Evolutionary conservation across 2,113 vertebrate genomes (phyloP).

Genomic region (Neolamprologus cancellatus): DNA sequence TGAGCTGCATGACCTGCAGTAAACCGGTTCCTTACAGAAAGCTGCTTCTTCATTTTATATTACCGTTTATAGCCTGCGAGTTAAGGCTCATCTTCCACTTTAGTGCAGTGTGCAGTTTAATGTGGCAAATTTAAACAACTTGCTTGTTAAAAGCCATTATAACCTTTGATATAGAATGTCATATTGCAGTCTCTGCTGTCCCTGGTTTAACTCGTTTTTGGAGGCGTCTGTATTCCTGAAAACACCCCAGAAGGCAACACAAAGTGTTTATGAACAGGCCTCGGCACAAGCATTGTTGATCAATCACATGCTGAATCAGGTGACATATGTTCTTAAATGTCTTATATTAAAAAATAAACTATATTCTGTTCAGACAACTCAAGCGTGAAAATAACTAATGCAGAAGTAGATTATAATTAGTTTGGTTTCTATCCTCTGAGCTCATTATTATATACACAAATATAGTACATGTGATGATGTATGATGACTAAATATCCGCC

Average conservation of each 20-base stretch:
- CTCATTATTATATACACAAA: not conserved
- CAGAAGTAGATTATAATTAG: not conserved
- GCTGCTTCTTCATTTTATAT: not conserved
- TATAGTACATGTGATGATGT: not conserved
- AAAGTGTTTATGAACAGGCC: not conserved
- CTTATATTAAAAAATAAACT: not conserved
- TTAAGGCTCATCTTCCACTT: not conserved
- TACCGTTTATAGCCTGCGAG: not conserved
- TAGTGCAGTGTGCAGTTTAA: not conserved
- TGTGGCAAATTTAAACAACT: not conserved
- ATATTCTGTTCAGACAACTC: not conserved
- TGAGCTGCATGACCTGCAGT: not conserved
- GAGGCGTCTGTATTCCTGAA: not conserved
- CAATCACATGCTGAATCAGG: not conserved
- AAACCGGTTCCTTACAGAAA: not conserved
- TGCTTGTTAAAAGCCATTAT: not conserved
- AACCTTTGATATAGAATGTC: not conserved
- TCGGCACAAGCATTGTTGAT: not conserved
- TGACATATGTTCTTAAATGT: not conserved
- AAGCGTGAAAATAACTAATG: not conserved
- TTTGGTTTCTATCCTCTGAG: not conserved
- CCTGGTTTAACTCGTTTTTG: not conserved
- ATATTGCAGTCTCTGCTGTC: fast-evolving
- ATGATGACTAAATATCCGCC: not conserved
- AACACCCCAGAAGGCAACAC: not conserved